phyloP scores from a whole-genome alignment of 2,113 vertebrate genomes.

The Grantiella picta region DNA sequence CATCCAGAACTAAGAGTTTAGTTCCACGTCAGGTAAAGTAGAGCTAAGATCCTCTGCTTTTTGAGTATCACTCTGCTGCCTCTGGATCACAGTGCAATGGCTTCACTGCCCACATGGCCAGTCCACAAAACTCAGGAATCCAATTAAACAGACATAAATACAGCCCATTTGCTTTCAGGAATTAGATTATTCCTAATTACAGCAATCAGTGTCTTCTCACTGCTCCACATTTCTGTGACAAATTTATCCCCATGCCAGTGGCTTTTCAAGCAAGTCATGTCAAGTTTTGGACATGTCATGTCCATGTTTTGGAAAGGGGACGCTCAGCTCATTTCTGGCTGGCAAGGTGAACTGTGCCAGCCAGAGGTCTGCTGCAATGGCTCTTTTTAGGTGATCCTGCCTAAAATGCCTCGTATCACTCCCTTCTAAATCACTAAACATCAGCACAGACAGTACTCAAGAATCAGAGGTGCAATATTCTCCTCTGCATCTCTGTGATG shows the following conservation, averaged over 20 bases:
- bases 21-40: not conserved
- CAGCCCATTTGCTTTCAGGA: not conserved
- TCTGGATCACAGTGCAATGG: accelerated
- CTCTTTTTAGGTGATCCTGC: not conserved
- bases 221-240: not conserved
- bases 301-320: constrained; percentile 1
- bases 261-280: not conserved
- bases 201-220: not conserved
- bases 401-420: not conserved
- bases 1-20: not conserved
- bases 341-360: not conserved
- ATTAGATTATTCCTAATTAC: constrained; percentile 19
- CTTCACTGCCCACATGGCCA: not conserved
- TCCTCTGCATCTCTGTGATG: accelerated
- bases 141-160: constrained; percentile 12
- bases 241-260: not conserved
- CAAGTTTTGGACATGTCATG: not conserved
- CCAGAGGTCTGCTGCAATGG: not conserved
- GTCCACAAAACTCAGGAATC: not conserved
- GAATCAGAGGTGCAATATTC: not conserved
- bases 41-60: not conserved
- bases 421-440: not conserved
- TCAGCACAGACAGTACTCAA: not conserved
- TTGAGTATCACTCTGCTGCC: not conserved
- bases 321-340: not conserved